A percentile compares a stretch with the other conserved stretches of the same genome.
phyloP scores from a whole-genome alignment of 2,888 invertebrate genomes.

The Caenorhabditis imperialis region DNA sequence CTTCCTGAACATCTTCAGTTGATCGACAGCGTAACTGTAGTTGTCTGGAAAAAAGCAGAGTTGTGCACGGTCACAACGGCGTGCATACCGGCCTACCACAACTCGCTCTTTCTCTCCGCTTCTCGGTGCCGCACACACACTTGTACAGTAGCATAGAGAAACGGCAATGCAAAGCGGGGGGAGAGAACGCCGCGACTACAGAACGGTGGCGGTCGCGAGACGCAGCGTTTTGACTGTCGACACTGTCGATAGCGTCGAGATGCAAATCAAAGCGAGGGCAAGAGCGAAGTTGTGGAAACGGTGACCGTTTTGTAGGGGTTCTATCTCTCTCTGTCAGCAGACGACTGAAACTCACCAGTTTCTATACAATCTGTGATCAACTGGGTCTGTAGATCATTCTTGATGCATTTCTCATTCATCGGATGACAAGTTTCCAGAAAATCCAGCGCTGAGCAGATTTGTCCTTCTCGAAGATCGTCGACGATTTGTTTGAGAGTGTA shows the following conservation, averaged over 20 bases:
- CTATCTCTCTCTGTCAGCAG: too few relatives aligned
- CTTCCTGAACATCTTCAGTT: conserved; percentile 7
- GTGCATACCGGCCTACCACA: conserved; percentile 11
- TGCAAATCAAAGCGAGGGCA: conserved; percentile 21
- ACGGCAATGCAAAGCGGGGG: neutral
- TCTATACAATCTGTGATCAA: conserved; percentile 40
- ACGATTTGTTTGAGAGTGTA: conserved; percentile 22
- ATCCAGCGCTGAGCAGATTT: conserved; percentile 41
- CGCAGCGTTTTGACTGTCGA: neutral
- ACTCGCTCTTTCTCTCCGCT: conserved; percentile 17
- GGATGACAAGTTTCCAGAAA: conserved; percentile 39
- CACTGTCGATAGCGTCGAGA: conserved; percentile 18
- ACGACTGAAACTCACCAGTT: conserved; percentile 47
- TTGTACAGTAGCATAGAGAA: conserved; percentile 31
- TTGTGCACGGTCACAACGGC: neutral
- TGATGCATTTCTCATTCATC: conserved; percentile 34
- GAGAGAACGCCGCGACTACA: neutral
- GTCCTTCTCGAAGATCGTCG: conserved; percentile 34
- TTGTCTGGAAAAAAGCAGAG: neutral
- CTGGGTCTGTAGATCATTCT: conserved; percentile 47
- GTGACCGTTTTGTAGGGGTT: neutral
- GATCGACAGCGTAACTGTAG: conserved; percentile 6
- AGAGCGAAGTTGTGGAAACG: neutral
- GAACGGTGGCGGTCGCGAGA: too few relatives aligned
- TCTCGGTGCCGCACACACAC: neutral